Evolutionary conservation across 2,888 invertebrate species (phyloP).

Genomic region (Magallana nippona): DNA sequence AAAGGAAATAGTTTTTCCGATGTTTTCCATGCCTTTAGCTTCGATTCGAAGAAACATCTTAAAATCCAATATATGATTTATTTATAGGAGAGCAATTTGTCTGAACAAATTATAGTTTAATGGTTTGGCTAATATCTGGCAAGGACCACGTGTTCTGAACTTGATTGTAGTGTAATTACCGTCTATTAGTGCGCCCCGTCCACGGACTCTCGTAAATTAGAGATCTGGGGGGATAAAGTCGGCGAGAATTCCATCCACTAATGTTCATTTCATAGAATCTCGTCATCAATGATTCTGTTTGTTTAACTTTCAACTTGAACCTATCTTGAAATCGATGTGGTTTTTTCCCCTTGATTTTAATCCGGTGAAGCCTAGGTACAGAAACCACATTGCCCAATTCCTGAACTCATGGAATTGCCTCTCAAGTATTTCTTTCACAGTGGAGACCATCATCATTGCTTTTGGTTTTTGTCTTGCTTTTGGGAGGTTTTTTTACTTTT

Average conservation of each 20-base stretch:
- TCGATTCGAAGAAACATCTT: no score
- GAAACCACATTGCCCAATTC: constrained; percentile 23
- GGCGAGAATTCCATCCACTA: constrained; percentile 9
- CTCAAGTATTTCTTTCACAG: constrained; percentile 32
- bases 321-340: constrained; percentile 21
- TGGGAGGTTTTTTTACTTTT: constrained; percentile 16
- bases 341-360: constrained; percentile 29
- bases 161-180: background rate
- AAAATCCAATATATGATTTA: no score
- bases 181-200: constrained; percentile 28
- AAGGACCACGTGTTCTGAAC: constrained; percentile 13
- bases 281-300: constrained; percentile 32
- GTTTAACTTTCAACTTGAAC: constrained; percentile 35
- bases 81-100: background rate
- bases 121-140: constrained; percentile 13
- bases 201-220: constrained; percentile 26
- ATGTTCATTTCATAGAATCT: constrained; percentile 30
- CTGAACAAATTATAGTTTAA: constrained; percentile 27
- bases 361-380: constrained; percentile 1
- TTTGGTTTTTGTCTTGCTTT: constrained; percentile 16
- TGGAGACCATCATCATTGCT: constrained; percentile 29
- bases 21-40: no score
- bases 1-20: no score
- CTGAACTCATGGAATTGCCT: constrained; percentile 24
- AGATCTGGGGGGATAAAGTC: constrained; percentile 18